Base-by-base conservation (phyloP, 2,888 invertebrate species). In the Lottia scabra region DNA sequence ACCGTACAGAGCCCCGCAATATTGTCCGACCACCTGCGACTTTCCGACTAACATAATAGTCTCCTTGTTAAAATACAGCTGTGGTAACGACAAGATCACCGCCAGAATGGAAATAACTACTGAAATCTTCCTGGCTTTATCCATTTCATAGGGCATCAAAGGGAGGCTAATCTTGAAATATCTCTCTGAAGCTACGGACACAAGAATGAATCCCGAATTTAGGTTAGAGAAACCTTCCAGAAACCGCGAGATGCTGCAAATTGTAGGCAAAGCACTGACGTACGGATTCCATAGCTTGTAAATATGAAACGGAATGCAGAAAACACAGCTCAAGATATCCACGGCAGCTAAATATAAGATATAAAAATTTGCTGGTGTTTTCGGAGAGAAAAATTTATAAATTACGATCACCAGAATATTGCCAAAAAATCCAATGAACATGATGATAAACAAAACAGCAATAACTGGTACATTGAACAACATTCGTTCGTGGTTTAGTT, bases 131-230 rank as follows among this genome's bases (percentile, higher is more conserved):
- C 82, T 81, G 13, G 83, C 82, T 72, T 81, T 82, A 12, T 74
- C 72, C 23, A 81, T 77, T 0, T 83, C 81, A 75, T 82, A 83
- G 46, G 80, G 80, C 74, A 79, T 80, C 10, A 84, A 67, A 10
- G 84, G 84, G 65, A 78, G 79, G 71, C 83, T 82, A 16, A 84
- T 80, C 75, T 84, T 83, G 75, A 82, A 83, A 71, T 83, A 85
- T 56, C 84, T 75, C 68, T 83, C 82, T 67, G 84, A 85, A 2
- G 83, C 83, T 13, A 85, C 83, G 66, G 83, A 83, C 45, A 84
- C 81, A 16, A 85, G 73, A 12, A 78, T 83, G 56, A 83, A 80
- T 66, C 81, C 82, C 10, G 83, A 82, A 12, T 81, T 78, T 15
- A 83, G 80, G 8, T 81, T 79, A 0, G 81, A 80, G 62, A 83